Base-by-base conservation (phyloP, 2,888 invertebrate genomes). In the Ophioninae sp. region DNA sequence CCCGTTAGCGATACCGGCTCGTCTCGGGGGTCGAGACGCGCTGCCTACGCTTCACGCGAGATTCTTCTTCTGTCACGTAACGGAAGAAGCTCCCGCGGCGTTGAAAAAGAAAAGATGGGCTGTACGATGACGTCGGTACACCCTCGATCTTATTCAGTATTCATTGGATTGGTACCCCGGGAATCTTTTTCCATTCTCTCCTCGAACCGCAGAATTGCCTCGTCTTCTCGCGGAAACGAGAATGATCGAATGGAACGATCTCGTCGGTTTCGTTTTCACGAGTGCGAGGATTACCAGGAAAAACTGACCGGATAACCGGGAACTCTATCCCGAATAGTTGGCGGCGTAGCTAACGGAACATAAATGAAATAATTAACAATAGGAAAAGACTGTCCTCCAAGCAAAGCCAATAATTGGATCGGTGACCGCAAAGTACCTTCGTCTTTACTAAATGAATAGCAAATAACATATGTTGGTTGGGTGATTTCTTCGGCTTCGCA, bases 61-160 rank as follows among this genome's bases (percentile, higher is more conserved):
- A 77, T 74, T 83, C 65, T 67, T 64, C 13, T 50, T 74, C 56
- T 21, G 39, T 10, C 56, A 20, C 30, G 65, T 80, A 65, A 80
- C 23, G 73, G 41, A 81, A 81, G 57, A 79, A 70, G 64, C 61
- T 62, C 62, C 39, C 65, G 59, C 79, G 56, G 6, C 59, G 67
- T 50, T 50, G 17, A 50, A 13, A 64, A 73, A 77, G 81, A 83
- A 56, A 69, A 73, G 13, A 62, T 77, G 39, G 37, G 64, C 50
- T 2, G 10, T 39, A 21, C 80, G 72, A 72, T 57, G 39, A 80
- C 56, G 20, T 41, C 41, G 21, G 61, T 30, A 76, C 70, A 37
- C 72, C 72, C 80, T 73, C 50, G 67, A 17, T 7, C 70, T 64
- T 72, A 69, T 79, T 23, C 41, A 70, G 79, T 79, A 79, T 76